Base-by-base conservation (phyloP, 1,140 invertebrate species). In the Bombus waltoni region DNA sequence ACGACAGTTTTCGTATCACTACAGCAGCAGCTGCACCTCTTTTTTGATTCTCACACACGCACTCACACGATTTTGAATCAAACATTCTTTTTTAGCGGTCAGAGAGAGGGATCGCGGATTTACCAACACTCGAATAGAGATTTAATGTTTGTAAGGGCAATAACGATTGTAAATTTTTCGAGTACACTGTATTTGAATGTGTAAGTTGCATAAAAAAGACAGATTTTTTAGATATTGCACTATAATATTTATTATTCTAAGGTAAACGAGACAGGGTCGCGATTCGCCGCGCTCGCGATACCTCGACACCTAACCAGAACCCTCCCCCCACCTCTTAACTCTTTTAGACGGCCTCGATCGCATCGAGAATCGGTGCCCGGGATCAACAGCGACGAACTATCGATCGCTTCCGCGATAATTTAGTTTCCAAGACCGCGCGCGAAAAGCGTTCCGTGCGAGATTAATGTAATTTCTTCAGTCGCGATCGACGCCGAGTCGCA, bases 201-300 rank as follows among this genome's bases (percentile, higher is more conserved):
- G 89, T 93, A 94, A 93, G 90, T 93, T 94, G 93, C 92, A 91
- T 94, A 92, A 93, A 94, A 94, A 94, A 93, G 89, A 94, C 91
- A 94, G 92, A 92, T 94, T 94, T 95, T 95, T 93, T 94, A 94
- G 93, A 94, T 94, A 95, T 93, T 93, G 93, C 94, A 94, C 94
- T 94, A 92, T 95, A 92, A 94, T 92, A 93, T 94, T 94, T 94
- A 94, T 94, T 94, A 94, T 90, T 92, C 79, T 94, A 94, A 93
- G 90, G 89, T 92, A 88, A 53, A 93, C 87, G 84, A 91, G 89
- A 90, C 88, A 85, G 81, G 66, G 88, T 86, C 91, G 85, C 88
- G 84, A 86, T 88, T 86, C 90, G 92, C 86, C 91, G 89, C 81
- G 79, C 85, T 85, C 71, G 81, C 85, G 81, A 75, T 83, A 75